Conservation (phyloP, 1,140 invertebrate genomes). For the Penaeus japonicus region DNA sequence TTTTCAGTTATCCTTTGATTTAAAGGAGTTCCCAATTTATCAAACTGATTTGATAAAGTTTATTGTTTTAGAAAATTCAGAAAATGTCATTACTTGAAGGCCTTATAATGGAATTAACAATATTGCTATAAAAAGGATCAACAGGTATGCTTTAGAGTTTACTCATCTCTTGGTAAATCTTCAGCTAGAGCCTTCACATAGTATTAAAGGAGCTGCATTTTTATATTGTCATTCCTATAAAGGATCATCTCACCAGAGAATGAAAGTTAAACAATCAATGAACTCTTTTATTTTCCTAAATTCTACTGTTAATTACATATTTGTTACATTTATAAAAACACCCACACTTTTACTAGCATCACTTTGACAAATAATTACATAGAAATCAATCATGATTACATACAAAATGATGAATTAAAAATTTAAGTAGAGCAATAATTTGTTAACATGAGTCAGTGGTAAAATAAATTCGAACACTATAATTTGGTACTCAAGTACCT, state of each 20-base stretch:
- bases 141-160: no score
- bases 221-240: no score
- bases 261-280: background rate
- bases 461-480: background rate
- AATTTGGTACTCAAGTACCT: background rate
- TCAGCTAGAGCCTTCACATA: background rate
- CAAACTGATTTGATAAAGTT: no score
- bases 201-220: background rate
- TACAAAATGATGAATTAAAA: background rate
- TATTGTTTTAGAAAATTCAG: no score
- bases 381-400: constrained; percentile 6
- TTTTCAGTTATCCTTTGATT: no score
- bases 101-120: no score
- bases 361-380: constrained; percentile 15
- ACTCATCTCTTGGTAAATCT: no score
- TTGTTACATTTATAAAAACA: constrained; percentile 37
- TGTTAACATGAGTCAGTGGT: background rate
- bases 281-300: constrained; percentile 23
- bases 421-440: constrained; percentile 25
- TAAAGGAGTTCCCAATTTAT: no score
- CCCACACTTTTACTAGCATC: constrained; percentile 31
- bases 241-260: background rate
- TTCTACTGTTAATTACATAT: constrained; percentile 28
- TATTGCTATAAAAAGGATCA: no score
- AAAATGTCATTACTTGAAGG: no score